Evolutionary conservation across 2,888 invertebrate species (phyloP).

Genomic region (Cordylochernes scorpioides): DNA sequence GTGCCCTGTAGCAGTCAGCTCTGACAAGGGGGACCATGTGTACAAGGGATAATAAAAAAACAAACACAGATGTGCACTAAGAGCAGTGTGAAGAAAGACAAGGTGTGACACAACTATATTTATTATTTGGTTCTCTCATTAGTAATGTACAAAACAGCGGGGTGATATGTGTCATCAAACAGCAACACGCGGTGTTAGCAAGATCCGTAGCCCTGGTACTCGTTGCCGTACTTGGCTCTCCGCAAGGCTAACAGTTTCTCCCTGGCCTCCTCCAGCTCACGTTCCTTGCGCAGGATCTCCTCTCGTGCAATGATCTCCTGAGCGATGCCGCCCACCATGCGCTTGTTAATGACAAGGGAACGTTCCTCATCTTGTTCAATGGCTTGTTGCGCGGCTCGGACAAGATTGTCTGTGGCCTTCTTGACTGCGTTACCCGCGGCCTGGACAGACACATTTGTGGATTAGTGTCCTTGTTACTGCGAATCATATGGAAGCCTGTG

Average conservation of each 20-base stretch:
- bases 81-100: too few species aligned
- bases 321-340: conserved; percentile 88
- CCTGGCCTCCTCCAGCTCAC: conserved; percentile 71
- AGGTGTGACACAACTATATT: too few species aligned
- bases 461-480: not conserved
- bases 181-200: too few species aligned
- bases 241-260: conserved; percentile 65
- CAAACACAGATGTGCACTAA: too few species aligned
- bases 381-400: conserved; percentile 72
- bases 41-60: too few species aligned
- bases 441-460: conserved; percentile 28
- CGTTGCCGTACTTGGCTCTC: conserved; percentile 53
- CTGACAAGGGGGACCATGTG: too few species aligned
- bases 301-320: conserved; percentile 62
- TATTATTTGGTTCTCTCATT: too few species aligned
- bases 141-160: too few species aligned
- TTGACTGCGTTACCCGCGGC: conserved; percentile 89
- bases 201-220: conserved; percentile 15
- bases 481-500: not conserved
- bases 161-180: too few species aligned
- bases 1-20: too few species aligned
- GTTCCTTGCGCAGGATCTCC: conserved; percentile 64
- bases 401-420: conserved; percentile 86
- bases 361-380: conserved; percentile 73
- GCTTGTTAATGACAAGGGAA: conserved; percentile 57